Conservation (phyloP, 92 coral and sea anemone species). For the Zoanthus gigantus region DNA sequence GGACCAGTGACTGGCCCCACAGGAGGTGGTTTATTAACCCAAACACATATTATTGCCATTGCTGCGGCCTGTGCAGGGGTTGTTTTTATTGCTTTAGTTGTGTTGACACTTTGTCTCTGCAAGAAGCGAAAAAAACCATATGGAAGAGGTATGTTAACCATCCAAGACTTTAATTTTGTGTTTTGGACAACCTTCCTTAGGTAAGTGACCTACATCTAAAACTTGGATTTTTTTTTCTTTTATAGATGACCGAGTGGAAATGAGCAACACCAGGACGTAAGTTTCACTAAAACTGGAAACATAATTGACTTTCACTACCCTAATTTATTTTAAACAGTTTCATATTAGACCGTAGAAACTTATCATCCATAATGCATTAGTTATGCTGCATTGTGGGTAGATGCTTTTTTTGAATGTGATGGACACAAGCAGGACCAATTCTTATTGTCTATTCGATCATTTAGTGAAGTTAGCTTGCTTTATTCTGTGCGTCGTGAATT, state of each 20-base stretch:
- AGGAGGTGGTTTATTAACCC: conserved; percentile 26
- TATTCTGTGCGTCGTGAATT: no score
- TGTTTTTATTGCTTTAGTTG: conserved; percentile 80
- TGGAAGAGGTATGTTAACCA: conserved; percentile 69
- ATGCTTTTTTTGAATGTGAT: no score
- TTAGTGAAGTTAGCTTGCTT: no score
- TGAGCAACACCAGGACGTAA: conserved; percentile 76
- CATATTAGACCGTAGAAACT: no score
- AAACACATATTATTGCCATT: conserved; percentile 87
- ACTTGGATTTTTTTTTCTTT: conserved; percentile 12
- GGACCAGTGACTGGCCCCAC: conserved; percentile 3
- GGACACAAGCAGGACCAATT: no score
- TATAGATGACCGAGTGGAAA: conserved; percentile 77
- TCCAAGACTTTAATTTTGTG: neutral
- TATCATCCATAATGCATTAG: no score
- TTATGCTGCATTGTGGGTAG: no score
- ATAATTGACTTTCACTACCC: neutral
- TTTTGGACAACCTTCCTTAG: neutral
- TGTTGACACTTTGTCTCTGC: conserved; percentile 85
- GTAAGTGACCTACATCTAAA: neutral
- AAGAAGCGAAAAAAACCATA: conserved; percentile 88
- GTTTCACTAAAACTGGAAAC: neutral
- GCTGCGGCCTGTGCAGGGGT: conserved; percentile 91
- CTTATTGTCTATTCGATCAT: no score
- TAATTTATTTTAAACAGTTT: neutral